A percentile compares a stretch with the other conserved stretches of the same genome.
Conservation (phyloP, 2,888 invertebrate genomes). For the Phyllotreta striolata region DNA sequence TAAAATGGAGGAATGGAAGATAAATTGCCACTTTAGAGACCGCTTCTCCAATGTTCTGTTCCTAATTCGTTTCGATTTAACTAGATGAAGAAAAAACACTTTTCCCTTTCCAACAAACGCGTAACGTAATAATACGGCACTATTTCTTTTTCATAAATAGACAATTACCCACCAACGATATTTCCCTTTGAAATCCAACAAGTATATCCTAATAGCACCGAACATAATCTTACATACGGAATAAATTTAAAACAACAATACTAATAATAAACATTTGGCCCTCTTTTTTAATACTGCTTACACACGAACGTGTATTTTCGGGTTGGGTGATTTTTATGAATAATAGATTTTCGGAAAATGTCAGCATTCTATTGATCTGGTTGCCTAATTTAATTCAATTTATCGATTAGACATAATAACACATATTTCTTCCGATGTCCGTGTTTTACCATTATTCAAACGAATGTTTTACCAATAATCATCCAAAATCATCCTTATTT, state of each 20-base stretch:
- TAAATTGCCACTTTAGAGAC: neutral
- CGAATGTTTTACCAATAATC: no score
- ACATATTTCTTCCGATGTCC: no score
- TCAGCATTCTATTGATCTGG: conserved; percentile 28
- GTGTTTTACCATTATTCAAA: no score
- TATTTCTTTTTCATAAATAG: no score
- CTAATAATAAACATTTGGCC: neutral
- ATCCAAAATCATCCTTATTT: no score
- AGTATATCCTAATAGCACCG: no score
- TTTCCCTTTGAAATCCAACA: no score
- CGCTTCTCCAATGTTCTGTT: neutral
- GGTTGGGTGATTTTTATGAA: conserved; percentile 23
- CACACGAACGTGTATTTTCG: conserved; percentile 14
- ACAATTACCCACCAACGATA: no score
- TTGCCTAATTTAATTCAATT: conserved; percentile 24
- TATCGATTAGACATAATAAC: conserved; percentile 13
- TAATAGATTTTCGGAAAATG: conserved; percentile 26
- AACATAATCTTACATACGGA: no score
- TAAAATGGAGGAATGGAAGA: no score
- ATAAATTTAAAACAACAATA: no score
- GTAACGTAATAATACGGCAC: neutral
- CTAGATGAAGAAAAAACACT: conserved; percentile 4
- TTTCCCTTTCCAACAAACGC: neutral
- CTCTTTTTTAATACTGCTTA: neutral
- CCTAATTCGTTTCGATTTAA: conserved; percentile 7